Base-by-base conservation (phyloP, 53 echinoderm and acorn worm species). In the Astropecten irregularis region DNA sequence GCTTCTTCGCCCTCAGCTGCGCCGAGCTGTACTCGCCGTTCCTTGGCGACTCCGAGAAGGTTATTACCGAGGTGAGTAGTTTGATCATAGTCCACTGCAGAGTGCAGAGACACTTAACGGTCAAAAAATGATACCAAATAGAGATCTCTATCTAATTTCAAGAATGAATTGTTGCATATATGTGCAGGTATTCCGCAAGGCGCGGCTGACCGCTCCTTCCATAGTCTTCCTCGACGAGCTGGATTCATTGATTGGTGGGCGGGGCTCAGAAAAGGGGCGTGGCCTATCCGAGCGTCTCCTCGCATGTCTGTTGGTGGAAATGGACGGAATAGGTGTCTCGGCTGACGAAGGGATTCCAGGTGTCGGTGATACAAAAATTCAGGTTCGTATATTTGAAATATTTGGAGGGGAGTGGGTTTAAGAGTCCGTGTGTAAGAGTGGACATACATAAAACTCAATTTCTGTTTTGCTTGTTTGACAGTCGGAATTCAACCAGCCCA, bases 1-100 rank as follows among this genome's bases (percentile, higher is more conserved):
- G 69, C 23, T 90, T 90, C 61, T 57, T 84, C 13, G 63, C 90
- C 5, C 58, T 90, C 71, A 90, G 85, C 63, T 66, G 79, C 47
- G 85, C 85, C n/a, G 77, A 85, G 53, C 62, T 85, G 0, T 90
- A 85, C 79, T 90, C 90, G 18, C 90, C 90, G 18, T 90, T 84
- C 49, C 85, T 90, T 2, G 90, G 90, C 5, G 85, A 90, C 40
- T 90, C 90, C 3, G 90, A 90, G 70, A 90, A 90, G 51, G 56
- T 76, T 25, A 77, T 90, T 10, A 69, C 81, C 40, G 90, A 90
- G 77, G 90, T 90, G 28, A 49, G 83, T 77, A 4, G 33, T 29
- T 16, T 2, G 21, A n/a, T n/a, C n/a, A n/a, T n/a, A n/a, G n/a
- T n/a, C n/a, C n/a, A n/a, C n/a, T n/a, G n/a, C n/a, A n/a, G n/a